phyloP scores from a whole-genome alignment of 2,888 invertebrate genomes.

The Lepidocyrtoides sp. region DNA sequence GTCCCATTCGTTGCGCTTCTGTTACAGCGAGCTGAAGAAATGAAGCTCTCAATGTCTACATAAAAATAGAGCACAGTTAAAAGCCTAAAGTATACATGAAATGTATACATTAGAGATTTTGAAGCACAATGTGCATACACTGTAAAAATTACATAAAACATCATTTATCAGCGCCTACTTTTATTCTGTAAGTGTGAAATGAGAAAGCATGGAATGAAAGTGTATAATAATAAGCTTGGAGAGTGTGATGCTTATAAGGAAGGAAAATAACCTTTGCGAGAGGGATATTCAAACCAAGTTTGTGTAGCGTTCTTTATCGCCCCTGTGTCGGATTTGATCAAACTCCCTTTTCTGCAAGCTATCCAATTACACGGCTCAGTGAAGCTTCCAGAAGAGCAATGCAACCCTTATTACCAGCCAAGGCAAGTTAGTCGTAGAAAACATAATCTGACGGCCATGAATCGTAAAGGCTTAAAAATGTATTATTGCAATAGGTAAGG shows the following conservation, averaged over 20 bases:
- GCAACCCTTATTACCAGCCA: conserved; percentile 82
- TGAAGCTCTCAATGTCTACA: too few species aligned
- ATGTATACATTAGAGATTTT: too few species aligned
- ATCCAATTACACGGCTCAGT: conserved; percentile 85
- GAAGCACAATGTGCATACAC: too few species aligned
- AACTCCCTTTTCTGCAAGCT: conserved; percentile 85
- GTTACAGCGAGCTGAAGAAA: conserved; percentile 39
- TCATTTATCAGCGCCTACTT: conserved; percentile 27
- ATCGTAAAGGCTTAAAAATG: conserved; percentile 32
- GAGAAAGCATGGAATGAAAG: conserved; percentile 41
- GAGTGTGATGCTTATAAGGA: conserved; percentile 26
- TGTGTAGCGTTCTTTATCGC: conserved; percentile 83
- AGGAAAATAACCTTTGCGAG: conserved; percentile 15
- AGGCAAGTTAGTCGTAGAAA: conserved; percentile 40
- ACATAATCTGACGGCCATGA: conserved; percentile 31
- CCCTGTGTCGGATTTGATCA: conserved; percentile 85
- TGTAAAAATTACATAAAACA: neutral
- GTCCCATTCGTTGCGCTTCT: conserved; percentile 65
- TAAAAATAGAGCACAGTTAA: too few species aligned
- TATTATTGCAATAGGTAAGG: neutral
- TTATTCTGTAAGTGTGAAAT: conserved; percentile 71
- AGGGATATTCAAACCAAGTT: neutral
- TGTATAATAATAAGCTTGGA: neutral
- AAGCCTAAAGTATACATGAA: too few species aligned
- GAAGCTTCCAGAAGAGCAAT: conserved; percentile 80